A percentile compares a stretch with the other conserved stretches of the same genome.
Evolutionary conservation across 2,113 vertebrate species (phyloP).

Genomic region (Dendropsophus ebraccatus): DNA sequence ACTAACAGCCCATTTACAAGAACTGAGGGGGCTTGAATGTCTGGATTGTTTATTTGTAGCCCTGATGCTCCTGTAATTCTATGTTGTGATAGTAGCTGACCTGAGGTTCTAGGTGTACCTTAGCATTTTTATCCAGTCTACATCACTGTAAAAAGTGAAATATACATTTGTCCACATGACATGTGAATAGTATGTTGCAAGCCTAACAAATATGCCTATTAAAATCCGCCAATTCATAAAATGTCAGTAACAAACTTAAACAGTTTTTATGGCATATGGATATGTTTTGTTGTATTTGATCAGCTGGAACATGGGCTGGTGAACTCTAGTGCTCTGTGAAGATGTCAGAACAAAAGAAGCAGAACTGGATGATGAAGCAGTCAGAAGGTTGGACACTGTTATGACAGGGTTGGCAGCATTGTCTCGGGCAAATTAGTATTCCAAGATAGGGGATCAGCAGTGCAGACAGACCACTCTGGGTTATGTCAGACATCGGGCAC

Average conservation of each 20-base stretch:
- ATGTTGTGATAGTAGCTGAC: no score
- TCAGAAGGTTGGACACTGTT: constrained; percentile 3
- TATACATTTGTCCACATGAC: not conserved
- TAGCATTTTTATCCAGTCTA: not conserved
- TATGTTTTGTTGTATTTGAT: constrained; percentile 12
- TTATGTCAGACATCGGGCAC: not conserved
- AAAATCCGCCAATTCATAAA: not conserved
- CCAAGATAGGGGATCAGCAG: constrained; percentile 8
- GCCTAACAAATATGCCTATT: not conserved
- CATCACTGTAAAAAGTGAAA: not conserved
- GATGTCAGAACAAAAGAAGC: constrained; percentile 5
- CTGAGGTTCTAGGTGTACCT: no score
- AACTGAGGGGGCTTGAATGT: no score
- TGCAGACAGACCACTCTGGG: not conserved
- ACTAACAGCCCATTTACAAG: no score
- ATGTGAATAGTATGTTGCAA: not conserved
- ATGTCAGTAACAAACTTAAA: not conserved
- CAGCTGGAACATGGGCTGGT: not conserved
- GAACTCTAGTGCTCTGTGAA: not conserved
- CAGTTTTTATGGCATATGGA: not conserved
- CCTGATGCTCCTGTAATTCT: no score
- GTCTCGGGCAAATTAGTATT: not conserved
- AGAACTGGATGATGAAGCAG: not conserved
- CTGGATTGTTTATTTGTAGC: no score
- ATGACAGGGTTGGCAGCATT: not conserved